Percentiles rank a stretch among this genome's conserved stretches.
phyloP scores from a whole-genome alignment of 2,888 invertebrate genomes.

The Ceraclea dissimilis region DNA sequence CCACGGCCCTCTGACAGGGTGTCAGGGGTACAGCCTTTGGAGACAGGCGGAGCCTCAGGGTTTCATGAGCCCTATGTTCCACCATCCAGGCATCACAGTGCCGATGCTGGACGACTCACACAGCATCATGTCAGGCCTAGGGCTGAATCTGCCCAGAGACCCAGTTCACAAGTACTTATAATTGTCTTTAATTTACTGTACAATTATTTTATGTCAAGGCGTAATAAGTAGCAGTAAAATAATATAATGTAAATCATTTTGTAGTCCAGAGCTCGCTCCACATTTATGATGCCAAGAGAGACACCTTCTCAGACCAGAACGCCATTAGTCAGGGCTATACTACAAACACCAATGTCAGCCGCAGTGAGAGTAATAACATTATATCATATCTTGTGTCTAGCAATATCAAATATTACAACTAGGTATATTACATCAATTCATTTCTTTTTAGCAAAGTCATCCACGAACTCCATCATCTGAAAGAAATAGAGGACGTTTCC shows the following conservation, averaged over 20 bases:
- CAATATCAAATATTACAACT: neutral
- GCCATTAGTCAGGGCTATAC: constrained; percentile 5
- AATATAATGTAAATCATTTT: neutral
- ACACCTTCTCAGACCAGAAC: constrained; percentile 18
- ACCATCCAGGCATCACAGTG: constrained; percentile 18
- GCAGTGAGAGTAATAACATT: constrained; percentile 1
- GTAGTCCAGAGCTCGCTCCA: constrained; percentile 9
- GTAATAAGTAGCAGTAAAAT: no score
- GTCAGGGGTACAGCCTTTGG: constrained; percentile 21
- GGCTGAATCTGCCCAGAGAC: constrained; percentile 17
- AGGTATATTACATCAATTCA: neutral
- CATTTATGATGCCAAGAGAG: constrained; percentile 5
- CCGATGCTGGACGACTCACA: constrained; percentile 17
- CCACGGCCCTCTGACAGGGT: constrained; percentile 19
- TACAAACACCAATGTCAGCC: constrained; percentile 19
- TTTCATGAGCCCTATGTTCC: neutral
- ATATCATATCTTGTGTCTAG: neutral
- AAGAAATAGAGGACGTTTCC: constrained; percentile 34
- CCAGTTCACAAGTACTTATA: constrained; percentile 15
- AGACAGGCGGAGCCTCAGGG: neutral
- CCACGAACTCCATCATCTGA: constrained; percentile 44
- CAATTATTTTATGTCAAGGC: neutral
- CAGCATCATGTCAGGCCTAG: constrained; percentile 7
- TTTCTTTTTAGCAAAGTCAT: constrained; percentile 5
- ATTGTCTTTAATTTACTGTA: neutral